Evolutionary conservation across 2,888 invertebrate genomes (phyloP), one percentile per base, ranked within the genome.

Genomic region (Polyommatus iphigenia): DNA sequence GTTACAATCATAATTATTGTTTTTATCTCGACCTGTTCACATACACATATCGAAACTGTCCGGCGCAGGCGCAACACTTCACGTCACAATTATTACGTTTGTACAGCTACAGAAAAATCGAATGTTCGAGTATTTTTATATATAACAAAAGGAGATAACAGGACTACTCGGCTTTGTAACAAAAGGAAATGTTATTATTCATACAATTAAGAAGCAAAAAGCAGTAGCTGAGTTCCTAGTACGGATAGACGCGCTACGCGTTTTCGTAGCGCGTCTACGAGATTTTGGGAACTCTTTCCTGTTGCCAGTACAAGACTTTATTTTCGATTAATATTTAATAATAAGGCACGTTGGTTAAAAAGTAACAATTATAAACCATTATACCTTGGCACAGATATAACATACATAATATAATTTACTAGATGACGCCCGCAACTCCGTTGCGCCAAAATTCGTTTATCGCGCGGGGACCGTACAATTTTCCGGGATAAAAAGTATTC

Each of bases 21-120:
- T 73, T 73, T 73, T 73, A 46, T 73, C 73, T 73, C 73, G 36
- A 29, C 13, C 46, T 62, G 72, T 72, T 72, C 72, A 18, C 72
- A 72, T 72, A 62, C 62, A 41, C 72, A 36, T 72, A 72, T 72
- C 41, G 72, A 72, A 72, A 72, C 72, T 41, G 72, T 41, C 72
- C 72, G 72, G 41, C 71, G 18, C 36, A 36, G 71, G 62, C 62
- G 24, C 62, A 62, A 62, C 24, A 24, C 20, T 8, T 24, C 3
- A 62, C 62, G 24, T 62, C 62, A 20, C 10, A 10, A 41, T 10
- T 10, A 46, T 46, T 46, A 46, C 46, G 46, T 46, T 46, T 46
- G 10, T 46, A 13, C 46, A 46, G 46, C 46, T 46, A 46, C 10
- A 46, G 46, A n/a, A 20, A 59, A n/a, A 20, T n/a, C n/a, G 18